Evolutionary conservation across 2,113 vertebrate species (phyloP).

Genomic region (Epinephelus moara): DNA sequence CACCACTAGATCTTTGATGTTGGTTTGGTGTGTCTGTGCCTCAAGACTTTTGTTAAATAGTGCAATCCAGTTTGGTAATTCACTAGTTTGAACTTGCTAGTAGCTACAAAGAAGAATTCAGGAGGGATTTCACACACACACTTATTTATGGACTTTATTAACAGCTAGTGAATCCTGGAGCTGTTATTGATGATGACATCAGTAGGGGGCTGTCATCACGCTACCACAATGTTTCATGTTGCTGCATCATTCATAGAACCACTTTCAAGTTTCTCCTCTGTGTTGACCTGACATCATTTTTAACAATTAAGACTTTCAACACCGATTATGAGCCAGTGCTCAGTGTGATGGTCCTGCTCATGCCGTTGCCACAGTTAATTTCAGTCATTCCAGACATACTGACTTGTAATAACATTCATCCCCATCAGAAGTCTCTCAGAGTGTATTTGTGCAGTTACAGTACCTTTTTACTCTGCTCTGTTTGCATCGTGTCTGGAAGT

Average conservation of each 20-base stretch:
- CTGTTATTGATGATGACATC: conserved; percentile 23
- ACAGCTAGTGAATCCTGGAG: conserved; percentile 1
- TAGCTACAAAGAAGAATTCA: not conserved
- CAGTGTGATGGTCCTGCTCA: conserved; percentile 18
- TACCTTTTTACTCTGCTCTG: conserved; percentile 33
- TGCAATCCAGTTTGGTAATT: not conserved
- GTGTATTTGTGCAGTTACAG: conserved; percentile 72
- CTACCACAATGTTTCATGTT: not conserved
- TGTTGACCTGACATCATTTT: conserved; percentile 33
- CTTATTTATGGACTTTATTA: conserved; percentile 1
- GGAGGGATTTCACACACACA: conserved; percentile 2
- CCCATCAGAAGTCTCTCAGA: conserved; percentile 50
- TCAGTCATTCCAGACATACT: conserved; percentile 42
- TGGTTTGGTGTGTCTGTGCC: no score
- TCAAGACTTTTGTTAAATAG: no score
- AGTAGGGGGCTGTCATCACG: conserved; percentile 1
- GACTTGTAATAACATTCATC: conserved; percentile 55
- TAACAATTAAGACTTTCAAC: conserved; percentile 31
- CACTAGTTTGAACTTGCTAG: not conserved
- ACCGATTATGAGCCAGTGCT: conserved; percentile 17
- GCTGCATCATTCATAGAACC: not conserved
- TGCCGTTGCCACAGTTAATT: conserved; percentile 26
- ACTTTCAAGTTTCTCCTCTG: conserved; percentile 6
- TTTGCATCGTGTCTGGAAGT: conserved; percentile 76
- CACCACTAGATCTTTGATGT: no score